Evolutionary conservation across 2,797 vertebrate species (phyloP).

Genomic region (Sebastes itinus): DNA sequence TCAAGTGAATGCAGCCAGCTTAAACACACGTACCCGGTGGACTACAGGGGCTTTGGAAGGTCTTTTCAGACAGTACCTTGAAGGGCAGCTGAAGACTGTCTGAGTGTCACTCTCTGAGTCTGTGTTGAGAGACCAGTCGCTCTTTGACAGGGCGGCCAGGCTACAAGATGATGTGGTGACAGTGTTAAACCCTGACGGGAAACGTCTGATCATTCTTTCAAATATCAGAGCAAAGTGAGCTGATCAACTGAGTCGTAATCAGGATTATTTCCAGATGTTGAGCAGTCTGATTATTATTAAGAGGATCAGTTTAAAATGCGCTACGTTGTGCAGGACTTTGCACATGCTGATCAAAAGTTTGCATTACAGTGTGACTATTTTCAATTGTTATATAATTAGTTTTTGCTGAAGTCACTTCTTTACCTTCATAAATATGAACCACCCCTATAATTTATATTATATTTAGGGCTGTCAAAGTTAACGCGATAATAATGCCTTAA

Average conservation of each 20-base stretch:
- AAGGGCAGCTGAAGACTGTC: constrained; percentile 90
- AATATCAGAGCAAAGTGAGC: background rate
- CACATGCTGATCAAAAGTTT: background rate
- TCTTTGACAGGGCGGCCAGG: constrained; percentile 84
- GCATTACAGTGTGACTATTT: background rate
- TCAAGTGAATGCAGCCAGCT: background rate
- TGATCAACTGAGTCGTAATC: background rate
- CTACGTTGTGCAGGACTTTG: too few relatives aligned
- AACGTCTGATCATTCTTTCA: constrained; percentile 6
- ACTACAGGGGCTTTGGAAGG: background rate
- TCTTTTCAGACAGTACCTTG: constrained; percentile 84
- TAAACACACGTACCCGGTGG: constrained; percentile 38
- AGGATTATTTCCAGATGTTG: background rate
- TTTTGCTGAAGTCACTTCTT: background rate
- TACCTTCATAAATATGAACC: background rate
- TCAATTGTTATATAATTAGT: background rate
- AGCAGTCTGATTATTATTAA: background rate
- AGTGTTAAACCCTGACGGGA: constrained; percentile 52
- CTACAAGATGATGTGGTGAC: constrained; percentile 59
- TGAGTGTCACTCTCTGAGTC: constrained; percentile 88
- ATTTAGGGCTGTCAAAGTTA: too few relatives aligned
- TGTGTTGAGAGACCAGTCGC: constrained; percentile 91
- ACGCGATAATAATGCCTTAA: too few relatives aligned
- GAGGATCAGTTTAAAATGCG: background rate
- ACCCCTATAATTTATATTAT: too few relatives aligned